phyloP scores from a whole-genome alignment of 2,888 invertebrate species.

The Lepetodrilus schrolli region DNA sequence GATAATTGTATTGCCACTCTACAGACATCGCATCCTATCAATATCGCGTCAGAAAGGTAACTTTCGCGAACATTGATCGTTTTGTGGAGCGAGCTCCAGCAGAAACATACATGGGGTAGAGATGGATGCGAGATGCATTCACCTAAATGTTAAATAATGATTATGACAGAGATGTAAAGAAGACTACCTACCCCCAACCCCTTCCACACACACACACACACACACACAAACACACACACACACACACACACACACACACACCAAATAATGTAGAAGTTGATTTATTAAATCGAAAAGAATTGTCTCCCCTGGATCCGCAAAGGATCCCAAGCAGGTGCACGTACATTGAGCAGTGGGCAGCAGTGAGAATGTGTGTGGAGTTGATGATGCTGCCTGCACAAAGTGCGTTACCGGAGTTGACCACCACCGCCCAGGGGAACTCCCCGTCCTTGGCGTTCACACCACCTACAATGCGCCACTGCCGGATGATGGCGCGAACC shows the following conservation, averaged over 20 bases:
- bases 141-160: too few species aligned
- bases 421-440: constrained; percentile 28
- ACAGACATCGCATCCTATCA: too few species aligned
- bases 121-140: too few species aligned
- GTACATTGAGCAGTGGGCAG: constrained; percentile 28
- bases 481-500: neutral
- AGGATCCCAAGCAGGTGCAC: neutral
- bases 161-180: too few species aligned
- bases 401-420: constrained; percentile 1
- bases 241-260: constrained; percentile 14
- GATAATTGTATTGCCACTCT: too few species aligned
- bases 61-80: too few species aligned
- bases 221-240: constrained; percentile 1
- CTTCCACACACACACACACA: neutral
- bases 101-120: too few species aligned
- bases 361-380: constrained; percentile 28
- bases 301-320: too few species aligned
- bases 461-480: constrained; percentile 31
- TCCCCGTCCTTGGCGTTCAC: constrained; percentile 10
- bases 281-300: too few species aligned
- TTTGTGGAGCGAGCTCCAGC: too few species aligned
- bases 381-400: constrained; percentile 31
- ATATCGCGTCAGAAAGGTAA: too few species aligned
- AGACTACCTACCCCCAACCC: neutral
- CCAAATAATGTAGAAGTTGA: neutral